These are phyloP conservation scores for Fulica atra DNA, from an alignment of 2,113 vertebrate genomes.

Conservation along the genomic window DNA sequence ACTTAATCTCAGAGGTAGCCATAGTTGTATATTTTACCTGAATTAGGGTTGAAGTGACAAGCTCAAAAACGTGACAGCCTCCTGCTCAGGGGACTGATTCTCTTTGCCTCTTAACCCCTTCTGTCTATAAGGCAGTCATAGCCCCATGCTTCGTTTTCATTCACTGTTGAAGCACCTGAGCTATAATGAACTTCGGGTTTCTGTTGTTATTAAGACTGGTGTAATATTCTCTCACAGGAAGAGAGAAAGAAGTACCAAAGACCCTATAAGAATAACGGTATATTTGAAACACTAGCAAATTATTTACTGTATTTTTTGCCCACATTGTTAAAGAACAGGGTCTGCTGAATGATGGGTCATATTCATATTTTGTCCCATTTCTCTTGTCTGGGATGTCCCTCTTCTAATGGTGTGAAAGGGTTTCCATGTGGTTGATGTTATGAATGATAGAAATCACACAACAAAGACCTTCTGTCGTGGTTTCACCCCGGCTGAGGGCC, in stretches of 20 bases:
- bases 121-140: background rate
- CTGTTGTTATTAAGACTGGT: background rate
- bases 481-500: no score
- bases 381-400: background rate
- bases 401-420: background rate
- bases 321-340: background rate
- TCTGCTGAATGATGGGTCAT: background rate
- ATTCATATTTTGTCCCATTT: background rate
- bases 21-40: background rate
- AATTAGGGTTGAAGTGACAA: background rate
- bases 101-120: background rate
- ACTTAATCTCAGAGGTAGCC: background rate
- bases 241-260: background rate
- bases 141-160: background rate
- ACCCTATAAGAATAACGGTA: background rate
- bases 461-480: background rate
- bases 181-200: background rate
- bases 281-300: background rate
- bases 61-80: background rate
- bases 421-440: background rate
- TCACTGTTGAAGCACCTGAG: background rate
- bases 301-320: background rate
- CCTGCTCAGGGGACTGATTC: background rate
- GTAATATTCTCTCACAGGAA: background rate
- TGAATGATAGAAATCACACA: background rate